These are phyloP conservation scores for Orius laevigatus DNA, from an alignment of 1,140 invertebrate genomes.

Conservation along the genomic window DNA sequence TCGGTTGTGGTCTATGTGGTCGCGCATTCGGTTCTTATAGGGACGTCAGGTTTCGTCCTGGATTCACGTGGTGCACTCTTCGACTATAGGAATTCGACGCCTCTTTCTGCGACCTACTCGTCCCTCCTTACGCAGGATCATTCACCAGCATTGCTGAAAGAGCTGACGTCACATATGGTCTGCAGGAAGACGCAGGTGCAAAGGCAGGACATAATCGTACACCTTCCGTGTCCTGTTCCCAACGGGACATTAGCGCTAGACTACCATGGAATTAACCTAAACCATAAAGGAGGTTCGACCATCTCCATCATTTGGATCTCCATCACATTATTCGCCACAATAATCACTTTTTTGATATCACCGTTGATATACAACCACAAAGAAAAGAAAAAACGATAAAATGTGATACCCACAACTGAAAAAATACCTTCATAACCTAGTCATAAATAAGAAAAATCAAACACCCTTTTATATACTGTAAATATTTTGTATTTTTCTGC, in stretches of 20 bases:
- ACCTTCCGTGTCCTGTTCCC: conserved; percentile 53
- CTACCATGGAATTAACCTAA: conserved; percentile 19
- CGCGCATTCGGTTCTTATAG: conserved; percentile 40
- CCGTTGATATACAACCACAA: conserved; percentile 1
- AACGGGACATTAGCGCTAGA: conserved; percentile 53
- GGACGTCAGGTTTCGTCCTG: conserved; percentile 52
- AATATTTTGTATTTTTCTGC: no score
- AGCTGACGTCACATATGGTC: conserved; percentile 29
- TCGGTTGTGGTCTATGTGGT: conserved; percentile 37
- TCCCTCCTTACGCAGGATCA: conserved; percentile 48
- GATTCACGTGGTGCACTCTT: conserved; percentile 41
- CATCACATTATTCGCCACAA: conserved; percentile 10
- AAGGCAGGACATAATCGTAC: conserved; percentile 65
- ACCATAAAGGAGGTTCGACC: conserved; percentile 9
- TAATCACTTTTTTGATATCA: neutral
- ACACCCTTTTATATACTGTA: no score
- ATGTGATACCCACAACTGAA: no score
- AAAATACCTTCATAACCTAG: no score
- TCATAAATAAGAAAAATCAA: no score
- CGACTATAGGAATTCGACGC: neutral
- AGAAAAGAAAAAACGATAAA: neutral
- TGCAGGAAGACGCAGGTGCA: conserved; percentile 37
- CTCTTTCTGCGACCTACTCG: conserved; percentile 42
- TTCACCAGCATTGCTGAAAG: conserved; percentile 38
- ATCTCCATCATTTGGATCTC: conserved; percentile 11